Conservation (phyloP, 2,888 invertebrate species). For the Drosophila flavopinicola region DNA sequence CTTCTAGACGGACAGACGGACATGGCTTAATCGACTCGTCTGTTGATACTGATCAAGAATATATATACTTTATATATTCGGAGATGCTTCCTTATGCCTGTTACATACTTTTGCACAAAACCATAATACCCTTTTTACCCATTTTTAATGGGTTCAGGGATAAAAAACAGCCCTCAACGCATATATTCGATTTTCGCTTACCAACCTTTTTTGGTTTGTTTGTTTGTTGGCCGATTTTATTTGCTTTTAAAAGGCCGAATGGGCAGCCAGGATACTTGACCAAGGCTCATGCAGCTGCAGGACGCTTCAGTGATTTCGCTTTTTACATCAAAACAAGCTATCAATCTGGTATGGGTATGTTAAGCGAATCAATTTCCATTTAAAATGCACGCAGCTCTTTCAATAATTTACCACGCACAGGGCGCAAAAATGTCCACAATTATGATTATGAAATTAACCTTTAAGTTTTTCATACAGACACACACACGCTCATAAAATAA, state of each 20-base stretch:
- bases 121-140: no score
- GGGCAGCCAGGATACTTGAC: constrained; percentile 40
- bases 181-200: constrained; percentile 12
- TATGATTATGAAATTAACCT: constrained; percentile 36
- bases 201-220: constrained; percentile 27
- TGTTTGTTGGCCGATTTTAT: constrained; percentile 60
- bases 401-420: constrained; percentile 42
- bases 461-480: constrained; percentile 1
- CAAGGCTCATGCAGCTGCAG: constrained; percentile 20
- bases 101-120: no score
- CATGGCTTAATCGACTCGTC: no score
- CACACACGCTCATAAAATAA: no score
- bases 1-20: no score
- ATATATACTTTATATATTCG: no score
- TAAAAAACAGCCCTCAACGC: no score
- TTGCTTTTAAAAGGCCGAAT: constrained; percentile 68
- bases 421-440: constrained; percentile 23
- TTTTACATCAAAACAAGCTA: constrained; percentile 31
- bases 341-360: constrained; percentile 18
- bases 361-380: constrained; percentile 61
- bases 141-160: no score
- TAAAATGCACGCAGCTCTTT: constrained; percentile 40
- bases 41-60: no score
- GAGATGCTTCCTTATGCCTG: no score
- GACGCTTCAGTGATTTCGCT: constrained; percentile 56